phyloP scores from a whole-genome alignment of 2,113 vertebrate species.

The Tichodroma muraria region DNA sequence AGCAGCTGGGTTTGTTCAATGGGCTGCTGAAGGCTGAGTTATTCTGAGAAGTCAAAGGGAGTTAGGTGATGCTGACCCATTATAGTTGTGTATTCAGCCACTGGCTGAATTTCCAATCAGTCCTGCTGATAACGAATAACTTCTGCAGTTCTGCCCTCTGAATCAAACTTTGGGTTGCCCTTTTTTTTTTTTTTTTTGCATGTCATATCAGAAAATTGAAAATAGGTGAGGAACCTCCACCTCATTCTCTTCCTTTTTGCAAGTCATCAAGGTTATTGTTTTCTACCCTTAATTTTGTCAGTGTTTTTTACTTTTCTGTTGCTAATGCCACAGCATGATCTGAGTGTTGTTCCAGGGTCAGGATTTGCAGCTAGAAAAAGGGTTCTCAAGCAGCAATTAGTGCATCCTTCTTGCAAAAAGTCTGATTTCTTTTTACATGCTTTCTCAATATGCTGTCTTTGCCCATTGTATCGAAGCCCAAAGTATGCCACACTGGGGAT shows the following conservation, averaged over 20 bases:
- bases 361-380: not conserved
- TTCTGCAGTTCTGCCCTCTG: not conserved
- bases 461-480: not conserved
- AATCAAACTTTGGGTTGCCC: not conserved
- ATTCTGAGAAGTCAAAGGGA: not conserved
- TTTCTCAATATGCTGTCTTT: not conserved
- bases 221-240: not conserved
- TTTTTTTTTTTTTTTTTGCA: not conserved
- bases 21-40: not conserved
- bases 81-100: not conserved
- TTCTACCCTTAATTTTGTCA: not conserved
- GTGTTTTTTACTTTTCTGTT: not conserved
- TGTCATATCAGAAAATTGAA: not conserved
- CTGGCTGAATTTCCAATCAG: not conserved
- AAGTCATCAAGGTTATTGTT: not conserved
- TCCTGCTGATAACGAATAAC: not conserved
- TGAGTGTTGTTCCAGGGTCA: not conserved
- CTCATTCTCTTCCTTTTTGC: not conserved
- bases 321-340: not conserved
- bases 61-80: not conserved
- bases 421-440: not conserved
- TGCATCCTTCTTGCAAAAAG: not conserved
- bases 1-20: not conserved
- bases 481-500: not conserved
- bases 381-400: not conserved